phyloP scores from a whole-genome alignment of 2,113 vertebrate genomes.

The Platysternon megacephalum region DNA sequence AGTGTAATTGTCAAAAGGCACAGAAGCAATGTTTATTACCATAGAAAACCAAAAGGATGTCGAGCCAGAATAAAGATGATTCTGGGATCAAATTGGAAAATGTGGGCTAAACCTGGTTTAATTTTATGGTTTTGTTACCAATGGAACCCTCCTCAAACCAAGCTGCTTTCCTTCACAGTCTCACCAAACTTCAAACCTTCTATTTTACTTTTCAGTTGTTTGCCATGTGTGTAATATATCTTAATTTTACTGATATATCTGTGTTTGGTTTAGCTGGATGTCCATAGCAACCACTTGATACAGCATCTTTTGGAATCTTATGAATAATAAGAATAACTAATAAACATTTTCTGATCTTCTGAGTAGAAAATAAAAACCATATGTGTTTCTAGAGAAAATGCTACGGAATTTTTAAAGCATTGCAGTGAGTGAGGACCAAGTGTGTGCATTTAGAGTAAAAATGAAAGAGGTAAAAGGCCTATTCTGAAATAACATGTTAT shows the following conservation, averaged over 20 bases:
- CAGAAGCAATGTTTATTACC: neutral
- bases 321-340: neutral
- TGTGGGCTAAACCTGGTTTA: neutral
- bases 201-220: neutral
- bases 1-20: neutral
- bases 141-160: neutral
- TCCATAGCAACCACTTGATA: neutral
- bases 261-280: neutral
- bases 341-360: neutral
- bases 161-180: neutral
- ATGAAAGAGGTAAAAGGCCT: neutral
- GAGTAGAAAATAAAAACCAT: neutral
- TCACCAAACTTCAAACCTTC: neutral
- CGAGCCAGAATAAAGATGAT: neutral
- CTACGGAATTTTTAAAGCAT: neutral
- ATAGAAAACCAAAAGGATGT: neutral
- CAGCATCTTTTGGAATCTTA: neutral
- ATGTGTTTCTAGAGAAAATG: neutral
- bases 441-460: slow-evolving; percentile 14
- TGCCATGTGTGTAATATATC: neutral
- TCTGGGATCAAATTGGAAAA: neutral
- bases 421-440: neutral
- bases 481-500: neutral
- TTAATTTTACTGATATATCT: neutral
- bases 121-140: neutral